A percentile compares a stretch with the other conserved stretches of the same genome.
Conservation (phyloP, 2,888 invertebrate genomes). For the Polydrusus pterygomalis region DNA sequence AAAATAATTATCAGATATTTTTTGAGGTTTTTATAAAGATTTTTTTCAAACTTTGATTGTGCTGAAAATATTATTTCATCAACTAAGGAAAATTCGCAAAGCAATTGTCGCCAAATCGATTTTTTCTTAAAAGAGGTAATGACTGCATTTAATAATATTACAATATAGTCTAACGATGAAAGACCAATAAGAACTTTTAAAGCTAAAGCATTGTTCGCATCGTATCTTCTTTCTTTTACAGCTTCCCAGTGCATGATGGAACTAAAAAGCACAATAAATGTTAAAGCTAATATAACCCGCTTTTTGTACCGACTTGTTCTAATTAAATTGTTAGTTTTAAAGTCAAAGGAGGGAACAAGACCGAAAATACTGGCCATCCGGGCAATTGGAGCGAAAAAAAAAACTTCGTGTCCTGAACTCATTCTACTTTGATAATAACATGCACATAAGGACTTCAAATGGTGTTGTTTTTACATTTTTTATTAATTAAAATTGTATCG, state of each 20-base stretch:
- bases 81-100: background rate
- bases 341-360: background rate
- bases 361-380: background rate
- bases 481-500: too few species aligned
- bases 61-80: background rate
- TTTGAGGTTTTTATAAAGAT: background rate
- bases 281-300: background rate
- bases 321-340: background rate
- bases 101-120: background rate
- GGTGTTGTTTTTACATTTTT: too few species aligned
- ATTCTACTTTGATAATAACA: background rate
- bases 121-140: background rate
- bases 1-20: background rate
- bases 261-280: background rate
- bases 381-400: conserved; percentile 5
- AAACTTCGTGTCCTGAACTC: background rate
- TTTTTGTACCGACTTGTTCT: background rate
- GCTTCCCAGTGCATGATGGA: too few species aligned
- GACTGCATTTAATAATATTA: background rate
- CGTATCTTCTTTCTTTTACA: too few species aligned
- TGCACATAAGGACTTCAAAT: too few species aligned
- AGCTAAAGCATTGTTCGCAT: too few species aligned
- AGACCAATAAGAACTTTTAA: too few species aligned
- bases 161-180: too few species aligned
- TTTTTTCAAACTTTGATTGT: background rate